These are phyloP conservation scores for Pseudoatta argentina DNA, from an alignment of 1,140 invertebrate species.

Conservation along the genomic window DNA sequence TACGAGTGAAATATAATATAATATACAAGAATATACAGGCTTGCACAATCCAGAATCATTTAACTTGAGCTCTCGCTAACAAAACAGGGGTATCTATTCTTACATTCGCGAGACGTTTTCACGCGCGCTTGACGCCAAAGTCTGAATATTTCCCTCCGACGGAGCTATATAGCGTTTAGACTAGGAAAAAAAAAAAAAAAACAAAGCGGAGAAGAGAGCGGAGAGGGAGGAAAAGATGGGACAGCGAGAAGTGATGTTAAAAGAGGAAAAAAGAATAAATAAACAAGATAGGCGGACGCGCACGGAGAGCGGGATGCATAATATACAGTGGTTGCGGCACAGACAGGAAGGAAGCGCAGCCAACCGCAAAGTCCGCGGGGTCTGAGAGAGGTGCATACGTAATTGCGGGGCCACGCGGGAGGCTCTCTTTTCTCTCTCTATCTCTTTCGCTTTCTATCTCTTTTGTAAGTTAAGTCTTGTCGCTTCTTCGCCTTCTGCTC, in stretches of 20 bases:
- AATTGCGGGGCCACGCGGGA: slow-evolving; percentile 81
- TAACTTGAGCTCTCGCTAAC: neutral
- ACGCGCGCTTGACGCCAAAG: slow-evolving; percentile 12
- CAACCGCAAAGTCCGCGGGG: slow-evolving; percentile 84
- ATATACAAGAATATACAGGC: neutral
- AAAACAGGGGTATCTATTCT: neutral
- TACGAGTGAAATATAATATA: neutral
- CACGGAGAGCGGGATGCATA: slow-evolving; percentile 70
- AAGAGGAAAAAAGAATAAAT: slow-evolving; percentile 52
- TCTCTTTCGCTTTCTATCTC: slow-evolving; percentile 18
- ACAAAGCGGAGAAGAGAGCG: neutral
- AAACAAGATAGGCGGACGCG: slow-evolving; percentile 71
- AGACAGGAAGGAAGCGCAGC: slow-evolving; percentile 86
- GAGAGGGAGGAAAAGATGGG: neutral
- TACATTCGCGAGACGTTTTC: slow-evolving; percentile 25
- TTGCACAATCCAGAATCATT: neutral
- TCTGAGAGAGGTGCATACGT: slow-evolving; percentile 83
- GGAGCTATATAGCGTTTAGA: neutral
- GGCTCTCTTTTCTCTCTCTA: slow-evolving; percentile 64
- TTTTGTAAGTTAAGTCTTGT: slow-evolving; percentile 7
- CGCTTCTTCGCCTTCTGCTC: neutral
- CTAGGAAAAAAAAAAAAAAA: neutral
- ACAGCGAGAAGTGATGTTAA: slow-evolving; percentile 28
- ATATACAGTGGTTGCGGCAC: slow-evolving; percentile 77
- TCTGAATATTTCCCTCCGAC: neutral